Percentiles rank a stretch among this genome's conserved stretches.
Evolutionary conservation across 2,888 invertebrate species (phyloP).

Genomic region (Pandemis corylana): DNA sequence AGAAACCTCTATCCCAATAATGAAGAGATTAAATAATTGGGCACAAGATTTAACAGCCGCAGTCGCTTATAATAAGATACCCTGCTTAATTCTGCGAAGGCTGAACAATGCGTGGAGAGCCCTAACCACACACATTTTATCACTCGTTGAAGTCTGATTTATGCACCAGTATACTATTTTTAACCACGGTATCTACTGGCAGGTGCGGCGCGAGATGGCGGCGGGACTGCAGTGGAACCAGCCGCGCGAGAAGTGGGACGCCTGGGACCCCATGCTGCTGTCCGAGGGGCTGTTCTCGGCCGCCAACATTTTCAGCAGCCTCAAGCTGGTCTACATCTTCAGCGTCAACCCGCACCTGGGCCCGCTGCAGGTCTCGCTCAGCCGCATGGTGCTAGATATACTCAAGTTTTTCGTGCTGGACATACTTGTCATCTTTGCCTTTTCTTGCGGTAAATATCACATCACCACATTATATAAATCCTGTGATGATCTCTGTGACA

Average conservation of each 20-base stretch:
- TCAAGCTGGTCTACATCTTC: slow-evolving; percentile 98
- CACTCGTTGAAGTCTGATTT: no score
- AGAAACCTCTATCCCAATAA: no score
- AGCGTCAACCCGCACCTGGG: slow-evolving; percentile 99
- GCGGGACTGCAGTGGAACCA: slow-evolving; percentile 86
- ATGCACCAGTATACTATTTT: no score
- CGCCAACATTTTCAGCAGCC: slow-evolving; percentile 97
- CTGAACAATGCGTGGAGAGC: no score
- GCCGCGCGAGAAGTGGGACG: slow-evolving; percentile 97
- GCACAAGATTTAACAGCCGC: no score
- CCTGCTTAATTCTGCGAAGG: no score
- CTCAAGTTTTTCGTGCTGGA: slow-evolving; percentile 98
- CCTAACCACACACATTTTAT: no score
- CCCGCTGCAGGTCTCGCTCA: slow-evolving; percentile 97
- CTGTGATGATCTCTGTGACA: background rate
- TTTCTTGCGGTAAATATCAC: slow-evolving; percentile 93
- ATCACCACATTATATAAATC: slow-evolving; percentile 2
- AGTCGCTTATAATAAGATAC: no score
- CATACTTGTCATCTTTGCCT: slow-evolving; percentile 96
- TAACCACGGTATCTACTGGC: slow-evolving; percentile 35
- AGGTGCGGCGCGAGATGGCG: slow-evolving; percentile 91
- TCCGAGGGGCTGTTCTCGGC: slow-evolving; percentile 98
- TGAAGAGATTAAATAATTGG: no score
- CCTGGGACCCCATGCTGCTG: slow-evolving; percentile 98
- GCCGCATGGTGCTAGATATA: slow-evolving; percentile 97